phyloP scores from a whole-genome alignment of 2,888 invertebrate species.

The Scaptomyza polygonia region DNA sequence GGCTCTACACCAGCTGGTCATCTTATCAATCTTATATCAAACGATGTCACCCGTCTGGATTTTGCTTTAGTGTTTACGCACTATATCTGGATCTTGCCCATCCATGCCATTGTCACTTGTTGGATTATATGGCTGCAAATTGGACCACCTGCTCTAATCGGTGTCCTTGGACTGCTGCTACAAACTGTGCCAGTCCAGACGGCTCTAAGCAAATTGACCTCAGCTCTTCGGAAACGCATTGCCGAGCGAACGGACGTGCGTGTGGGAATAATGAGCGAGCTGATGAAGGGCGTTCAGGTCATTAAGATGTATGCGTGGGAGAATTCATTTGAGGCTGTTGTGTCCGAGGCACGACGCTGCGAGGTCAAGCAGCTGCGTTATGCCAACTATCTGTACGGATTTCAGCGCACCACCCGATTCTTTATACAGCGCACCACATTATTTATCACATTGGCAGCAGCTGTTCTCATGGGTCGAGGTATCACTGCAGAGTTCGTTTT shows the following conservation, averaged over 20 bases:
- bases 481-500: constrained; percentile 89
- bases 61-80: constrained; percentile 92
- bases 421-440: constrained; percentile 94
- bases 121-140: constrained; percentile 91
- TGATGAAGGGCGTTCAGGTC: constrained; percentile 96
- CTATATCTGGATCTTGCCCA: constrained; percentile 94
- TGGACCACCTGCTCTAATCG: constrained; percentile 90
- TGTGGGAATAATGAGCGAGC: constrained; percentile 96
- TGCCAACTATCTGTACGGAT: constrained; percentile 88
- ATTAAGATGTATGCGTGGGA: constrained; percentile 99
- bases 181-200: constrained; percentile 93
- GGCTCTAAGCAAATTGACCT: constrained; percentile 82
- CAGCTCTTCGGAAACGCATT: constrained; percentile 88
- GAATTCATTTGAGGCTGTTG: constrained; percentile 92
- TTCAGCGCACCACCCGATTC: constrained; percentile 89
- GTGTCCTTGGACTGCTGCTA: constrained; percentile 90
- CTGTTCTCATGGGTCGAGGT: constrained; percentile 88
- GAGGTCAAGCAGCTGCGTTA: constrained; percentile 87
- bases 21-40: constrained; percentile 95
- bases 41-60: constrained; percentile 97
- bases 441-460: constrained; percentile 91
- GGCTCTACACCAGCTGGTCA: constrained; percentile 92
- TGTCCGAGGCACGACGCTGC: constrained; percentile 89
- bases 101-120: constrained; percentile 88
- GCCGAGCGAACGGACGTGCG: constrained; percentile 94